Evolutionary conservation across 1,140 invertebrate genomes (phyloP).

Genomic region (Procambarus clarkii): DNA sequence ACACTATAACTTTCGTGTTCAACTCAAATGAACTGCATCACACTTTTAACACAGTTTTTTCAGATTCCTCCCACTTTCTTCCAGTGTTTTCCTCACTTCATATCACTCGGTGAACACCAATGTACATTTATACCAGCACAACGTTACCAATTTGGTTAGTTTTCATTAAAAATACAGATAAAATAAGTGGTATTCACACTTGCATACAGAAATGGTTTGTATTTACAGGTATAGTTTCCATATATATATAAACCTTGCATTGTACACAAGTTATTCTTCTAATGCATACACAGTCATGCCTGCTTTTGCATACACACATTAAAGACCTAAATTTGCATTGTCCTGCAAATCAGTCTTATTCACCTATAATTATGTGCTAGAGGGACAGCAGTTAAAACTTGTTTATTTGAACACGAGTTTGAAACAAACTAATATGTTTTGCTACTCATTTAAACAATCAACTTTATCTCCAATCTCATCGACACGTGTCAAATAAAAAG

Average conservation of each 20-base stretch:
- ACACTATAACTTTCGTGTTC: background rate
- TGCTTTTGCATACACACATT: conserved; percentile 53
- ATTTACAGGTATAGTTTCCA: conserved; percentile 49
- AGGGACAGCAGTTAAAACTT: conserved; percentile 32
- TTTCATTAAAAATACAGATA: conserved; percentile 15
- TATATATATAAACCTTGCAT: conserved; percentile 59
- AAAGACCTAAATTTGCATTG: conserved; percentile 35
- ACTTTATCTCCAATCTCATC: background rate
- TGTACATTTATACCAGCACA: conserved; percentile 20
- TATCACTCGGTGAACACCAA: conserved; percentile 30
- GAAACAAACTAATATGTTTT: background rate
- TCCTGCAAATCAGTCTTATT: conserved; percentile 39
- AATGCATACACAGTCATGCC: conserved; percentile 23
- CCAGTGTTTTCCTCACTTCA: conserved; percentile 2
- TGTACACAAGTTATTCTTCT: conserved; percentile 39
- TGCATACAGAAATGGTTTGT: conserved; percentile 28
- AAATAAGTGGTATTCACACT: conserved; percentile 16
- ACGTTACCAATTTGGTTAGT: conserved; percentile 14
- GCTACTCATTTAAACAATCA: background rate
- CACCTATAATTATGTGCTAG: conserved; percentile 46
- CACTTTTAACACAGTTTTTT: conserved; percentile 18
- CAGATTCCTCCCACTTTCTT: background rate
- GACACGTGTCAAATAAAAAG: background rate
- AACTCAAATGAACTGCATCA: conserved; percentile 15
- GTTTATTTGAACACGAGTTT: background rate